Percentiles rank a stretch among this genome's conserved stretches.
Evolutionary conservation across 2,888 invertebrate genomes (phyloP).

Genomic region (Thecocarcelia acutangulata): DNA sequence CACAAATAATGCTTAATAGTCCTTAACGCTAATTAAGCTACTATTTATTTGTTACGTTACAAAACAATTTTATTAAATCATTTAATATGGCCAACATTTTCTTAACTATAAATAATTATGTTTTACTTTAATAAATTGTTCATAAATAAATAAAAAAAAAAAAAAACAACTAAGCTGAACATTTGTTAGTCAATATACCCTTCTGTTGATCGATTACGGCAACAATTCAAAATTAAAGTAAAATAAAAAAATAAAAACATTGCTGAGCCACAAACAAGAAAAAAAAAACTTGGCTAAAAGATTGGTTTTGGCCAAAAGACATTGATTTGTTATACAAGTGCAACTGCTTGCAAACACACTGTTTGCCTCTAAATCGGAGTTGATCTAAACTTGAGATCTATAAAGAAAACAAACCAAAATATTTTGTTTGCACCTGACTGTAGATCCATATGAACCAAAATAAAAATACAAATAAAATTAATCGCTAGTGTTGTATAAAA

Average conservation of each 20-base stretch:
- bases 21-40: too few species aligned
- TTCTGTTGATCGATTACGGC: slow-evolving; percentile 65
- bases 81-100: not conserved
- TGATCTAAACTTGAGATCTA: slow-evolving; percentile 53
- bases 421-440: slow-evolving; percentile 60
- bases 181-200: slow-evolving; percentile 45
- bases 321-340: slow-evolving; percentile 42
- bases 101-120: slow-evolving; percentile 47
- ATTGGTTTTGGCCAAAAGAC: slow-evolving; percentile 47
- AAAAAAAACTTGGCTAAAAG: slow-evolving; percentile 40
- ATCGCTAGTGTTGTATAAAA: too few species aligned
- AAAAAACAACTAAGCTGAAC: not conserved
- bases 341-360: slow-evolving; percentile 38
- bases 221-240: slow-evolving; percentile 60
- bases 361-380: slow-evolving; percentile 21
- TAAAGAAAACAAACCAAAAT: not conserved
- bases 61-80: not conserved
- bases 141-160: slow-evolving; percentile 6
- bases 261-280: too few species aligned
- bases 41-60: too few species aligned
- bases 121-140: slow-evolving; percentile 62
- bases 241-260: not conserved
- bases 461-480: slow-evolving; percentile 18
- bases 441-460: slow-evolving; percentile 52
- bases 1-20: too few species aligned